phyloP scores from a whole-genome alignment of 2,888 invertebrate genomes.

The Drosophila cyrtoloma region DNA sequence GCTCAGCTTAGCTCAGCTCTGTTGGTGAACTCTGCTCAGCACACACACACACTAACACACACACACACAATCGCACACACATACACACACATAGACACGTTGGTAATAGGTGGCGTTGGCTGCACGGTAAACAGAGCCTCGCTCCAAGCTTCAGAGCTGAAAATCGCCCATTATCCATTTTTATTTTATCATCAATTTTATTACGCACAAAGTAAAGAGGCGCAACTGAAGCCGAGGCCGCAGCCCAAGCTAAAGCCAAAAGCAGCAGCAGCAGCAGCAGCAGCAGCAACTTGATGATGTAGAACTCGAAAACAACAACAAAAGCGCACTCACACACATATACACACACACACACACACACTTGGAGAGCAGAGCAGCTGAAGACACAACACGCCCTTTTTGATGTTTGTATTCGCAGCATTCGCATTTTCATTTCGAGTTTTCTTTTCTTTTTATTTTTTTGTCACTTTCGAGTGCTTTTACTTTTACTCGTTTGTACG shows the following conservation, averaged over 20 bases:
- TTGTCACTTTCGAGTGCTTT: constrained; percentile 45
- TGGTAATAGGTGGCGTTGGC: constrained; percentile 9
- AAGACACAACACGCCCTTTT: constrained; percentile 72
- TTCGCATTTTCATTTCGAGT: constrained; percentile 5
- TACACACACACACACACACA: constrained; percentile 13
- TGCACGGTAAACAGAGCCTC: constrained; percentile 35
- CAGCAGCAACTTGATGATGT: constrained; percentile 61
- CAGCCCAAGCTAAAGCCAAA: constrained; percentile 20
- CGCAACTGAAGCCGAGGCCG: constrained; percentile 49
- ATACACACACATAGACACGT: background rate
- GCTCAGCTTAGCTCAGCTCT: constrained; percentile 19
- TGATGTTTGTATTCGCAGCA: constrained; percentile 55
- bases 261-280: constrained; percentile 1
- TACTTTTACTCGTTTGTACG: background rate
- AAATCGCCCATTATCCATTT: constrained; percentile 81
- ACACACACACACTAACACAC: background rate
- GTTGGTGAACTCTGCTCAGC: constrained; percentile 30
- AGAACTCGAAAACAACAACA: constrained; percentile 59
- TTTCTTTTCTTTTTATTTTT: constrained; percentile 22
- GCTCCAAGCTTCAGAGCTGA: constrained; percentile 45
- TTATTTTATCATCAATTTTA: constrained; percentile 82
- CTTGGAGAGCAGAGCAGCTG: constrained; percentile 48
- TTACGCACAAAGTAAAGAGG: constrained; percentile 75
- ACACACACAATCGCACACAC: background rate
- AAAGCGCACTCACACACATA: constrained; percentile 43